Evolutionary conservation across 2,113 vertebrate genomes (phyloP), one percentile per base, ranked within the genome.

Genomic region (Chionis minor): DNA sequence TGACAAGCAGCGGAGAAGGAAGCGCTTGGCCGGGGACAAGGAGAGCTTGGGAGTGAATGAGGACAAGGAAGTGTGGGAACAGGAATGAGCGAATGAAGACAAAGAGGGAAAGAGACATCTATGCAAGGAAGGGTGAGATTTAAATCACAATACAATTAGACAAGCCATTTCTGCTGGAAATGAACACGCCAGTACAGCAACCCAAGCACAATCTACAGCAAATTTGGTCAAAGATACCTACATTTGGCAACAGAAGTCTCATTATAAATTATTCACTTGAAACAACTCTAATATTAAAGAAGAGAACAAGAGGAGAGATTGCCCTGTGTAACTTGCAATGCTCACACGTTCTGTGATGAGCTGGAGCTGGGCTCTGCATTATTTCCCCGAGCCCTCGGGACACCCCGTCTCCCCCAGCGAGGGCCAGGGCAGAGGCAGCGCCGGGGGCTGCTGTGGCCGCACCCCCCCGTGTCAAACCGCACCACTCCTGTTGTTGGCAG

Each of bases 391-490:
- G 45, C 23, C 27, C 51, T 33, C 20, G 26, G 47, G 56, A 33
- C 11, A 7, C 55, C 13, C 33, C 52, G 7, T 8, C 23, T 38
- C 2, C 52, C 45, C 28, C 11, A 0, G 27, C 0, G 0, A 18
- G 30, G 67, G 14, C 59, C 52, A 4, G 44, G 14, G 11, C 42
- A 30, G 67, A 30, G 35, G 51, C 51, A 35, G 30, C 1, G 27
- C 27, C 4, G 4, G 35, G 10, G 47, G 47, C 47, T 49, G 47
- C 47, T 49, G 47, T 15, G 7, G 10, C n/a, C 7, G 35, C 27
- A 30, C 17, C 54, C 28, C 9, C 79, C 10, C 5, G 1, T 40
- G 10, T 22, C 65, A 49, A 59, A 49, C 47, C 14, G 2, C 20
- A 2, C 28, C 3, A 3, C 69, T 47, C 3, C 2, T 4, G 6